Conservation (phyloP, 2,888 invertebrate species). For the Drosophila stalkeri region DNA sequence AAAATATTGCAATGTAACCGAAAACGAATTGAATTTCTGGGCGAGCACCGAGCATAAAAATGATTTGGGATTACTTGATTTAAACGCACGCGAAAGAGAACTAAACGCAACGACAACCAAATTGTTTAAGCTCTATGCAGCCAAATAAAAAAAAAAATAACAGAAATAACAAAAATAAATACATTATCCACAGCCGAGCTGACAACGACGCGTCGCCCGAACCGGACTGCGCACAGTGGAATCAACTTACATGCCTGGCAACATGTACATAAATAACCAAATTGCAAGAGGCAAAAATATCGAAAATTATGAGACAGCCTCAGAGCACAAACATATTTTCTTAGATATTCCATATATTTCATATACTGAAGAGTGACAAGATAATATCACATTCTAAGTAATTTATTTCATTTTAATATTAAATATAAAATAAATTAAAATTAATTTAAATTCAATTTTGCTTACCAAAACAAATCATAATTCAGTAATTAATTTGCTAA, state of each 20-base stretch:
- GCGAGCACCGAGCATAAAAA: constrained; percentile 18
- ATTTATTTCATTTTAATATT: too few relatives aligned
- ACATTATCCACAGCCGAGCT: constrained; percentile 24
- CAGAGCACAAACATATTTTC: background rate
- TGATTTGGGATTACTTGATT: constrained; percentile 61
- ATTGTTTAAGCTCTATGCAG: constrained; percentile 65
- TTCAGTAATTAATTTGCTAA: background rate
- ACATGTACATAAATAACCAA: background rate
- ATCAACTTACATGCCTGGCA: background rate
- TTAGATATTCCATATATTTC: background rate
- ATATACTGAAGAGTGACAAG: background rate
- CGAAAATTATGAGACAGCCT: background rate
- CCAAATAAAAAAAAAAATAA: constrained; percentile 29
- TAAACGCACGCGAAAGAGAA: constrained; percentile 69
- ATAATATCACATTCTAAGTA: too few relatives aligned
- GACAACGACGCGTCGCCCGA: constrained; percentile 28
- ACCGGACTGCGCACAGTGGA: constrained; percentile 38
- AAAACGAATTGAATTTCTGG: constrained; percentile 23
- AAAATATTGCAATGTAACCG: constrained; percentile 1
- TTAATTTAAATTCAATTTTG: too few relatives aligned
- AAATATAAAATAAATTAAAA: too few relatives aligned
- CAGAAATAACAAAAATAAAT: constrained; percentile 26
- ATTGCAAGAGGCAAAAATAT: background rate
- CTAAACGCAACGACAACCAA: constrained; percentile 58
- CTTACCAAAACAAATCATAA: background rate